Conservation (phyloP, 1,140 invertebrate genomes). For the Melipona quadrifasciata region DNA sequence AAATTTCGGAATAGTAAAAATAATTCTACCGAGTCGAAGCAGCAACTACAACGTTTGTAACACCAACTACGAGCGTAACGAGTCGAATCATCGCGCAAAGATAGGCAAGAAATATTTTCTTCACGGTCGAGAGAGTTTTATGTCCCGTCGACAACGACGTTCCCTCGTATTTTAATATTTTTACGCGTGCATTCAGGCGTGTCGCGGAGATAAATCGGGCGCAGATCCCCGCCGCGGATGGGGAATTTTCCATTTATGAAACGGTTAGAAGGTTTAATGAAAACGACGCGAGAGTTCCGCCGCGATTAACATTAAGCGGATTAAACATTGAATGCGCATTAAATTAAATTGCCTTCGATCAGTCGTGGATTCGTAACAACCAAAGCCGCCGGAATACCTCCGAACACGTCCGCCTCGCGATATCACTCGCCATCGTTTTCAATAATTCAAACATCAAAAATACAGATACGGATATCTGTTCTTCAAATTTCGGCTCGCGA, state of each 20-base stretch:
- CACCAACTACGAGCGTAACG: not conserved
- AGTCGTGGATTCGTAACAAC: slow-evolving; percentile 8
- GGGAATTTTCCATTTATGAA: slow-evolving; percentile 40
- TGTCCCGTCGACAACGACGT: not conserved
- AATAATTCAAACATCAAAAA: not conserved
- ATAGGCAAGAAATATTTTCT: not conserved
- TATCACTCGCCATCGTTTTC: not conserved
- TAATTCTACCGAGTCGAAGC: not conserved
- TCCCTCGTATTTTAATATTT: not conserved
- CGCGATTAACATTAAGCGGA: slow-evolving; percentile 45
- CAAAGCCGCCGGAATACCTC: not conserved
- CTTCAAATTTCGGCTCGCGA: not conserved
- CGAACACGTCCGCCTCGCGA: not conserved
- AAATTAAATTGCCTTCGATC: slow-evolving; percentile 49
- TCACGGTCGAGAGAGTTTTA: not conserved
- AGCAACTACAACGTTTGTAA: not conserved
- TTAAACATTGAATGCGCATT: slow-evolving; percentile 36
- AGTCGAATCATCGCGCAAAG: not conserved
- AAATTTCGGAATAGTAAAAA: not conserved
- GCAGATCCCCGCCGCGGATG: not conserved
- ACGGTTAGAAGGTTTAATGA: slow-evolving; percentile 6
- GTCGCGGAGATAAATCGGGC: slow-evolving; percentile 29
- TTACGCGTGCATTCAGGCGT: slow-evolving; percentile 1
- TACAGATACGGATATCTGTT: not conserved
- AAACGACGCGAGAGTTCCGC: not conserved